Evolutionary conservation across 2,113 vertebrate species (phyloP).

Genomic region (Abramis brama): DNA sequence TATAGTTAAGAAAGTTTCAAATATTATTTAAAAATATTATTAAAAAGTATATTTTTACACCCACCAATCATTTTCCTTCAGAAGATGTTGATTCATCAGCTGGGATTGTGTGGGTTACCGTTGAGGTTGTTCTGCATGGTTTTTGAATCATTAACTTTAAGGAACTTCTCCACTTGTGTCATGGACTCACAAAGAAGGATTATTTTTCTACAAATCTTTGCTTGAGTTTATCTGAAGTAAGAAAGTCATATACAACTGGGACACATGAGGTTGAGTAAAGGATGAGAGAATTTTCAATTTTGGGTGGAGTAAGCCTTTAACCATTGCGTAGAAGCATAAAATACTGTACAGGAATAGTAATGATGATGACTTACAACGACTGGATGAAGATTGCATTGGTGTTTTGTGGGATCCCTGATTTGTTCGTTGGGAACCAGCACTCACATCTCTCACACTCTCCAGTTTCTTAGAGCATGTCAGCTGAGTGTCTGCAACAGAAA

Average conservation of each 20-base stretch:
- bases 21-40: no score
- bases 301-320: background rate
- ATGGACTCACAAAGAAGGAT: no score
- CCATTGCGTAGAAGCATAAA: background rate
- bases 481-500: slow-evolving; percentile 37
- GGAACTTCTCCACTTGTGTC: no score
- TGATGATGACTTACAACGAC: slow-evolving; percentile 64
- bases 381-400: slow-evolving; percentile 59
- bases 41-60: no score
- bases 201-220: background rate
- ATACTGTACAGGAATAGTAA: background rate
- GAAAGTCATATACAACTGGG: background rate
- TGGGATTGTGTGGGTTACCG: no score
- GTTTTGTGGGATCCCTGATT: slow-evolving; percentile 74
- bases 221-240: background rate
- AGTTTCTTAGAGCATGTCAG: slow-evolving; percentile 63
- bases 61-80: no score
- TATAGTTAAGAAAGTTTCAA: no score
- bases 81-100: no score
- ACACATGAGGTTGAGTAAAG: no score
- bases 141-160: no score
- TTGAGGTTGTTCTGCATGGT: no score
- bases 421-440: slow-evolving; percentile 67
- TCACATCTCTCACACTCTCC: slow-evolving; percentile 75
- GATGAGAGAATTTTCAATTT: no score